Percentiles rank a stretch among this genome's conserved stretches.
Conservation (phyloP, 2,797 vertebrate species). For the Rhinoraja longicauda region DNA sequence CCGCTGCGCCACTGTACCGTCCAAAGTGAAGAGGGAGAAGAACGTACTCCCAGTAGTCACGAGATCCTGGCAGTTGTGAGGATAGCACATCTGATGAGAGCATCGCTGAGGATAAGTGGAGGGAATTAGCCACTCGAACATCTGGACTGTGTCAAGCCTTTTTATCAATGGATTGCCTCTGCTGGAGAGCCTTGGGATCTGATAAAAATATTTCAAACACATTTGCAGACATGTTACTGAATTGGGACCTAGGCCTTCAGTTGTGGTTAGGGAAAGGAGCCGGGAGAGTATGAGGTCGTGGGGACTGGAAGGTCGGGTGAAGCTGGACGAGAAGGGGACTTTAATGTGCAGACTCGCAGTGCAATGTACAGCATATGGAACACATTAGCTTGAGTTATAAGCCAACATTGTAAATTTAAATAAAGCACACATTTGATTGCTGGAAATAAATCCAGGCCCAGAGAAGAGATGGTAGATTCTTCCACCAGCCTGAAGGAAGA, state of each 20-base stretch:
- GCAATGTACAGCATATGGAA: background rate
- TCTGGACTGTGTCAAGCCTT: background rate
- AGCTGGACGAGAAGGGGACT: background rate
- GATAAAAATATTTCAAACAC: background rate
- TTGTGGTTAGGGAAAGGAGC: background rate
- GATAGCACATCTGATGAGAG: too few species aligned
- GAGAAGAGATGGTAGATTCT: too few species aligned
- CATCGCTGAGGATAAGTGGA: background rate
- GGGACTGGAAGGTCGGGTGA: background rate
- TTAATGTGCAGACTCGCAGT: background rate
- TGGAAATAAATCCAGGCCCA: background rate
- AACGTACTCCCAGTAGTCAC: too few species aligned
- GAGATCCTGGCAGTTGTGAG: background rate
- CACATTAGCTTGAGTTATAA: background rate
- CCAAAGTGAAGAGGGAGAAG: background rate
- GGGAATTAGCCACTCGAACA: background rate
- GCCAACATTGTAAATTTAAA: background rate
- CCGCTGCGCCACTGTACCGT: too few species aligned
- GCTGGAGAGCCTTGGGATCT: background rate
- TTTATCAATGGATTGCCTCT: background rate
- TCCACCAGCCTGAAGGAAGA: background rate
- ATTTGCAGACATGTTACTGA: background rate
- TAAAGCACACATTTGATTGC: background rate
- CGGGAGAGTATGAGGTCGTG: background rate
- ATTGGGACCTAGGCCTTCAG: background rate